Conservation (phyloP, 2,797 vertebrate species). For the Premnoplex brunnescens region DNA sequence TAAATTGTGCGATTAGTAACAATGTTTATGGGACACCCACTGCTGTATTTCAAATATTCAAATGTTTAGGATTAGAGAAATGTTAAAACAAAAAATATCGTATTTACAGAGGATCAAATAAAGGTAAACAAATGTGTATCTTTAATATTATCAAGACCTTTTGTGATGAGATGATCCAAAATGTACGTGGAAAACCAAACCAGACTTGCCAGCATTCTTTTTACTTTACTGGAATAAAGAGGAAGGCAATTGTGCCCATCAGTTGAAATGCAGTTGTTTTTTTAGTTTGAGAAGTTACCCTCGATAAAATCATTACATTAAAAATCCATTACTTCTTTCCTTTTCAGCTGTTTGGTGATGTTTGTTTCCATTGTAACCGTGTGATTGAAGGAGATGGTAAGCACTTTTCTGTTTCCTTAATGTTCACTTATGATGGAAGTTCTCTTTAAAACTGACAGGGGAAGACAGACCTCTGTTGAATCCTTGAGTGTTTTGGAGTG, state of each 20-base stretch:
- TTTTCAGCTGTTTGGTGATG: slow-evolving; percentile 92
- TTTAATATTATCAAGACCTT: background rate
- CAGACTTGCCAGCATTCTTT: background rate
- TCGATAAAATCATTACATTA: background rate
- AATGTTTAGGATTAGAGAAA: background rate
- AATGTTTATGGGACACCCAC: background rate
- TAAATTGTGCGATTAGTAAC: background rate
- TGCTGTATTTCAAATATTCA: background rate
- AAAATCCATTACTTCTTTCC: background rate
- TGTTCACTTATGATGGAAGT: background rate
- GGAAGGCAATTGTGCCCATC: background rate
- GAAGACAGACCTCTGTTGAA: background rate
- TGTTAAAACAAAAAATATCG: background rate
- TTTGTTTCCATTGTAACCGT: slow-evolving; percentile 97
- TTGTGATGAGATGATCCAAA: background rate
- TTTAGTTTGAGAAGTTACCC: background rate
- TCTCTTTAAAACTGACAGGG: background rate
- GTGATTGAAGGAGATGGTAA: slow-evolving; percentile 97
- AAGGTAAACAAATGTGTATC: background rate
- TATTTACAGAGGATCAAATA: background rate
- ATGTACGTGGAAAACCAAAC: background rate
- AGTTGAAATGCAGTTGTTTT: background rate
- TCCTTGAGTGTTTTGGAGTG: background rate
- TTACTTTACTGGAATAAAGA: background rate
- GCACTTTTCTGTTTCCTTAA: slow-evolving; percentile 21